Conservation (phyloP, 2,113 vertebrate genomes). For the Lepidothrix coronata region DNA sequence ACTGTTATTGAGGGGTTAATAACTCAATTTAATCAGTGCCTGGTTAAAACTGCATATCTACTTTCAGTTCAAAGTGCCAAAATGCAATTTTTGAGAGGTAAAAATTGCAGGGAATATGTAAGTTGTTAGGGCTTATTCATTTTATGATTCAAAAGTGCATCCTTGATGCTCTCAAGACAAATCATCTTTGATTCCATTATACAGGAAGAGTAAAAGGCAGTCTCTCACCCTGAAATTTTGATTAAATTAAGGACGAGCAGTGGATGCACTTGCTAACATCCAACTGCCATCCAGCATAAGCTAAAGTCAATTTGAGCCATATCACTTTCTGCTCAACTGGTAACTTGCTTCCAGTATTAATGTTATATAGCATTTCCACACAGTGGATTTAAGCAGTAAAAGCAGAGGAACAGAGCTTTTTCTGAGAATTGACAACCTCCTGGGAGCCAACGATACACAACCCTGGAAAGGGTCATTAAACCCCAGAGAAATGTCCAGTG, state of each 20-base stretch:
- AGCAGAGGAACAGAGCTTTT: not conserved
- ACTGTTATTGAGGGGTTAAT: not conserved
- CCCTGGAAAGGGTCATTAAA: not conserved
- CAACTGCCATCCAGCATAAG: not conserved
- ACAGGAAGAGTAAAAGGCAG: not conserved
- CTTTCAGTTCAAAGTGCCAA: not conserved
- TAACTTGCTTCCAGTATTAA: not conserved
- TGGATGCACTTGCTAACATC: not conserved
- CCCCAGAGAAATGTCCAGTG: not conserved
- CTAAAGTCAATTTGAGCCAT: not conserved
- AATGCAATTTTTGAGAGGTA: not conserved
- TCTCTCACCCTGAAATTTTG: not conserved
- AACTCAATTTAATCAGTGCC: not conserved
- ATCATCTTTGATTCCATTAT: not conserved
- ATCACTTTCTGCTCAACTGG: not conserved
- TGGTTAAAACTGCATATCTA: not conserved
- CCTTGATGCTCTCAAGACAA: not conserved
- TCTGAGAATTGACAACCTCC: not conserved
- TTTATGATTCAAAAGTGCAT: not conserved
- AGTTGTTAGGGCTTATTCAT: not conserved
- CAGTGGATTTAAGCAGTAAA: slow-evolving; percentile 24
- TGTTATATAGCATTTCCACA: not conserved
- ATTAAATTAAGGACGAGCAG: not conserved
- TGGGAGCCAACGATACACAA: not conserved
- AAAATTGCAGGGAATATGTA: not conserved